Conservation (phyloP, 2,797 vertebrate species). For the Distichodus sexfasciatus region DNA sequence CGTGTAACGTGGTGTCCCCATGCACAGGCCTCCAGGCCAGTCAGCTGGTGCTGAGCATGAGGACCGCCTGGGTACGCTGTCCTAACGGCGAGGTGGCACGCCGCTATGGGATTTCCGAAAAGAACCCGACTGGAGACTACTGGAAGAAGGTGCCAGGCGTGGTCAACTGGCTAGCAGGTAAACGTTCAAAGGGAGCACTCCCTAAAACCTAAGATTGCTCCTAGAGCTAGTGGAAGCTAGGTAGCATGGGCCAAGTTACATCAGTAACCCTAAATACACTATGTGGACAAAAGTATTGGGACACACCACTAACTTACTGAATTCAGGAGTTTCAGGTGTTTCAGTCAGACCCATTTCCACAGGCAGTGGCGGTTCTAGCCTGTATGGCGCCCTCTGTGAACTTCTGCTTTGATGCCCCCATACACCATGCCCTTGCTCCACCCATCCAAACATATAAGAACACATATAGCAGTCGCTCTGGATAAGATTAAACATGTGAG, state of each 20-base stretch:
- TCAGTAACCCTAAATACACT: too few relatives aligned
- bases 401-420: too few relatives aligned
- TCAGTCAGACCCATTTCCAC: too few relatives aligned
- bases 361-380: too few relatives aligned
- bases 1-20: neutral
- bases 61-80: constrained; percentile 91
- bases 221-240: neutral
- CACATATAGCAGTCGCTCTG: too few relatives aligned
- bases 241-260: neutral
- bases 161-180: constrained; percentile 82
- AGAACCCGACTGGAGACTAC: constrained; percentile 93
- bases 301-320: too few relatives aligned
- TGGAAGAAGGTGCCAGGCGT: constrained; percentile 95
- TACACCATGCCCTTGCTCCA: too few relatives aligned
- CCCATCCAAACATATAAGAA: too few relatives aligned
- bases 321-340: too few relatives aligned
- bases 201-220: neutral
- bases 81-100: constrained; percentile 88
- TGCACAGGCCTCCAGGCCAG: constrained; percentile 83
- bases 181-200: constrained; percentile 36
- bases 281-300: too few relatives aligned
- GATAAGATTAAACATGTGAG: too few relatives aligned
- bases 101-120: constrained; percentile 86
- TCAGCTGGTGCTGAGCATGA: constrained; percentile 83
- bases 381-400: too few relatives aligned